A percentile compares a stretch with the other conserved stretches of the same genome.
These are phyloP conservation scores for Cladopsammia gracilis DNA, from an alignment of 64 coral and sea anemone genomes.

Conservation along the genomic window DNA sequence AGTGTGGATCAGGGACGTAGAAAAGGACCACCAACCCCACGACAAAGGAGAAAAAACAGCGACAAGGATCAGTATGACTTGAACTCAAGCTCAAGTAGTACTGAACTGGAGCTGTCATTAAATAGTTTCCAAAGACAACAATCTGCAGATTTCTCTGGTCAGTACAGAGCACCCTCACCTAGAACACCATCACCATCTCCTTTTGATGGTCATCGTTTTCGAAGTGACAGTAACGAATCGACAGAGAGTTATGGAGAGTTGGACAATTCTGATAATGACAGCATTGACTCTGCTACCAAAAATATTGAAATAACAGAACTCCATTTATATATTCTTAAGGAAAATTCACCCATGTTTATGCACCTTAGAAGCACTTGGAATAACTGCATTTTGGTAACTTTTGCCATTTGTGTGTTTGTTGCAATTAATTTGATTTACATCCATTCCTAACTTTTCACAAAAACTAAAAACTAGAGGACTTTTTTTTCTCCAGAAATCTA, in stretches of 20 bases:
- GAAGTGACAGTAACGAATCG: slow-evolving; percentile 50
- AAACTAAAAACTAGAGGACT: neutral
- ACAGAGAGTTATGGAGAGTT: slow-evolving; percentile 9
- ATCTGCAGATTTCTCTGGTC: slow-evolving; percentile 6
- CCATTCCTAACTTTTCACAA: neutral
- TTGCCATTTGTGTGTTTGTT: neutral
- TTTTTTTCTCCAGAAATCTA: slow-evolving; percentile 67
- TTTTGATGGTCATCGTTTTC: neutral
- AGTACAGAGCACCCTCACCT: neutral
- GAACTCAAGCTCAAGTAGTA: slow-evolving; percentile 91
- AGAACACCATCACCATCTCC: neutral
- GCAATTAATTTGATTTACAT: no score
- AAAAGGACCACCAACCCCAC: slow-evolving; percentile 39
- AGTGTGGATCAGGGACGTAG: slow-evolving; percentile 3
- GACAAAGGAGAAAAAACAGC: slow-evolving; percentile 13
- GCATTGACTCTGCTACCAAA: neutral
- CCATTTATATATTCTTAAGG: slow-evolving; percentile 83
- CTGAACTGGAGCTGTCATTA: slow-evolving; percentile 70
- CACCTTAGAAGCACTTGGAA: slow-evolving; percentile 95
- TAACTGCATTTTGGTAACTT: slow-evolving; percentile 95
- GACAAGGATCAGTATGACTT: slow-evolving; percentile 36
- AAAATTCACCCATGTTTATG: slow-evolving; percentile 90
- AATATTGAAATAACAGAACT: slow-evolving; percentile 58
- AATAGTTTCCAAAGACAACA: slow-evolving; percentile 13
- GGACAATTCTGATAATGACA: slow-evolving; percentile 53